Percentiles rank a stretch among this genome's conserved stretches.
phyloP scores from a whole-genome alignment of 2,797 vertebrate genomes.

The Acrossocheilus fasciatus region DNA sequence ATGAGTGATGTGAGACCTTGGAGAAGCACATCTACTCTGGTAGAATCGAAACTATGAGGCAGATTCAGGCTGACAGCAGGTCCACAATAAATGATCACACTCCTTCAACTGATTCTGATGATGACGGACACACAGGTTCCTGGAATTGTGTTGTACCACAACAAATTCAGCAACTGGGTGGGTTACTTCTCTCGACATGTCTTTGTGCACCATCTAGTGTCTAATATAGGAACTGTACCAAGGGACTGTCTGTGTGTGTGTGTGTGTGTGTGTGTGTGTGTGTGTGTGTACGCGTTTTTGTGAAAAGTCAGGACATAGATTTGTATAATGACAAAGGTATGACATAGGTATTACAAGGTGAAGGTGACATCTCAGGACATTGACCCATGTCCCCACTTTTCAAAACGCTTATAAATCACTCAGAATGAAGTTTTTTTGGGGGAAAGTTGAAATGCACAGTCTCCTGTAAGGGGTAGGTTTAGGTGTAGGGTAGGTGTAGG shows the following conservation, averaged over 20 bases:
- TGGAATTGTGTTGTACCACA: neutral
- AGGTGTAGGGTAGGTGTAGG: too few species aligned
- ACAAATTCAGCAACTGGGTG: neutral
- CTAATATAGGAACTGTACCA: neutral
- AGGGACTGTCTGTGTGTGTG: neutral
- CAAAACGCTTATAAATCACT: too few species aligned
- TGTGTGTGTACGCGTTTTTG: too few species aligned
- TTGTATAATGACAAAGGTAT: too few species aligned
- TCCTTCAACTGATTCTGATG: conserved; percentile 39
- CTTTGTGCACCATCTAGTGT: conserved; percentile 51
- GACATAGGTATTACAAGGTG: too few species aligned
- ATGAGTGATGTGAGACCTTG: conserved; percentile 45
- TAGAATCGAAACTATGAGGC: conserved; percentile 26
- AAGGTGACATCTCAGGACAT: too few species aligned
- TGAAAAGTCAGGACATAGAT: too few species aligned
- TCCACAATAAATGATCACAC: conserved; percentile 30
- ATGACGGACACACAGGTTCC: conserved; percentile 22
- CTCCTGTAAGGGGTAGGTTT: too few species aligned
- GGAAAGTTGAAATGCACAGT: too few species aligned
- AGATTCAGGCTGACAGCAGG: conserved; percentile 26
- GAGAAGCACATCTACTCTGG: conserved; percentile 27
- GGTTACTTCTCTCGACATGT: neutral
- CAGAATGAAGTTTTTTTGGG: too few species aligned
- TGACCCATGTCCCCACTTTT: too few species aligned
- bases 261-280: too few species aligned